Conservation (phyloP, 2,113 vertebrate genomes). For the Pontoporia blainvillei region DNA sequence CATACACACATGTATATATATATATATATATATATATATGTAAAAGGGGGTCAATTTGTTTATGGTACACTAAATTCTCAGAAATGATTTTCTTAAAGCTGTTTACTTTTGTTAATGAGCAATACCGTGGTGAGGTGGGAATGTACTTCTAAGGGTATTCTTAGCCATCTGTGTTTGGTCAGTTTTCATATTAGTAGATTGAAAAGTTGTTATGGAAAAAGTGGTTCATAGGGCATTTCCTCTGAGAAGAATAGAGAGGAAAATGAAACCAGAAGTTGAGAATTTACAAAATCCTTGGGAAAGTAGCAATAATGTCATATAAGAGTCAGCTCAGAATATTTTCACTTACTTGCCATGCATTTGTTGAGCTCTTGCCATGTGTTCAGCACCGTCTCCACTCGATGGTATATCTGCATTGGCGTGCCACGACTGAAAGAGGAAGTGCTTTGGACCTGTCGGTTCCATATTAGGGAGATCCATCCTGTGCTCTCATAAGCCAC, state of each 20-base stretch:
- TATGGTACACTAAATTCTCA: not conserved
- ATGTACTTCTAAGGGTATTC: not conserved
- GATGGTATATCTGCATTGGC: rapidly evolving
- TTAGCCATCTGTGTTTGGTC: not conserved
- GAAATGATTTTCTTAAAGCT: not conserved
- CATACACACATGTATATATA: not conserved
- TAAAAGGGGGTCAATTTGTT: not conserved
- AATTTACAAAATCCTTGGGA: not conserved
- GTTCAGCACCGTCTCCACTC: rapidly evolving
- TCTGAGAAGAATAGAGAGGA: not conserved
- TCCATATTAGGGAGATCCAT: not conserved
- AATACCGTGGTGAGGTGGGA: not conserved
- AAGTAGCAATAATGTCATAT: not conserved
- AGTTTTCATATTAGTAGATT: not conserved
- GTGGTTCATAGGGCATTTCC: not conserved
- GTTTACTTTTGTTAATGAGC: not conserved
- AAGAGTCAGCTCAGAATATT: not conserved
- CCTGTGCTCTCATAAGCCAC: not conserved
- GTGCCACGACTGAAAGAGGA: not conserved
- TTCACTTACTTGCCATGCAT: not conserved
- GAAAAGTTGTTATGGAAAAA: not conserved
- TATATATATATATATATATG: not conserved
- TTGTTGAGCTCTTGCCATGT: not conserved
- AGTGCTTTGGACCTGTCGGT: not conserved
- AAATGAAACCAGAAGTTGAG: not conserved